These are phyloP conservation scores for Sinocyclocheilus rhinocerous DNA, from an alignment of 2,113 vertebrate species.

Conservation along the genomic window DNA sequence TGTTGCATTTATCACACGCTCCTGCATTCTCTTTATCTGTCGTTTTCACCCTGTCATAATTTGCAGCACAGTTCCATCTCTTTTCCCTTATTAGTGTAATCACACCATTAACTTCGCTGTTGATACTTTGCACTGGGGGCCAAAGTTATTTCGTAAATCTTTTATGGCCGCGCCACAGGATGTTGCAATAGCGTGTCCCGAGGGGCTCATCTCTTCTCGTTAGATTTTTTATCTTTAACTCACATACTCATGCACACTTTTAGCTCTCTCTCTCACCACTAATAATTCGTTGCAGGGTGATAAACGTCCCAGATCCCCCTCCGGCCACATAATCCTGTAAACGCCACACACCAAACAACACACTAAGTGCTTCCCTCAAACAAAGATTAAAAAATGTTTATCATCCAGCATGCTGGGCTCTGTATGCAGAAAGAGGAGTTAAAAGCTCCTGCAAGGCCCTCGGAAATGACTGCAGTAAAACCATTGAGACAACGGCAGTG, in stretches of 20 bases:
- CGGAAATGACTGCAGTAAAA: neutral
- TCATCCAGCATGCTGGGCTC: neutral
- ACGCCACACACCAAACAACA: neutral
- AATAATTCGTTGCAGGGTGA: constrained; percentile 27
- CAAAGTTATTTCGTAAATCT: constrained; percentile 57
- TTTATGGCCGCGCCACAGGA: constrained; percentile 36
- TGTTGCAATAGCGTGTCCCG: constrained; percentile 21
- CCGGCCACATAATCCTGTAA: constrained; percentile 4
- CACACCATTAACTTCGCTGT: constrained; percentile 43
- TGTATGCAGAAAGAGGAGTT: neutral
- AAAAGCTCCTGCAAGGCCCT: neutral
- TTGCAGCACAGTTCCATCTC: constrained; percentile 13
- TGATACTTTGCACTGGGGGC: constrained; percentile 52
- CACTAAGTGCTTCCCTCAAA: neutral
- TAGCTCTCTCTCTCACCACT: neutral
- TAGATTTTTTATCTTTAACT: neutral
- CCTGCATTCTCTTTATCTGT: neutral
- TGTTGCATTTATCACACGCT: constrained; percentile 1
- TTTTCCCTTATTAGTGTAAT: constrained; percentile 52
- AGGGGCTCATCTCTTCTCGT: constrained; percentile 26
- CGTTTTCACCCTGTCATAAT: constrained; percentile 16
- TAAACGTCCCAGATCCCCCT: constrained; percentile 16
- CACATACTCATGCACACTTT: neutral
- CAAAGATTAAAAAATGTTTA: constrained; percentile 18
- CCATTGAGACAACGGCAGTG: neutral